Base-by-base conservation (phyloP, 2,888 invertebrate species). In the Spisula solida region DNA sequence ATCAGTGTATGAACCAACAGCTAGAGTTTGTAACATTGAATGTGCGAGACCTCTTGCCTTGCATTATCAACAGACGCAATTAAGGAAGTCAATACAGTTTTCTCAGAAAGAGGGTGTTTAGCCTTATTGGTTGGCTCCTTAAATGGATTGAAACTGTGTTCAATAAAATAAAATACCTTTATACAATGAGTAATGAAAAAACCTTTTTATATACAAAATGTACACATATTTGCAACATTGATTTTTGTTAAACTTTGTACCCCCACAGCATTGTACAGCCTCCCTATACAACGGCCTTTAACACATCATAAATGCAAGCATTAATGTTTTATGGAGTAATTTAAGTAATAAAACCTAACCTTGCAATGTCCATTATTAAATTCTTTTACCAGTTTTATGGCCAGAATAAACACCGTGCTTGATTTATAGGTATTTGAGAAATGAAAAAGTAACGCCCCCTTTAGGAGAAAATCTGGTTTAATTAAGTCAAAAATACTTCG, bases 351-450 rank as follows among this genome's bases (percentile, higher is more conserved):
- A 25, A 66, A 66, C n/a, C 1, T n/a, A n/a, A 20, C 25, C 60
- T 25, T 66, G 4, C 60, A 25, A 66, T 66, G 25, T 25, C n/a
- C 60, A 66, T 66, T 66, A 66, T 25, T 12, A 66, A 66, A 66
- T 66, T 66, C 60, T 66, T 60, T 66, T 66, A 66, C 60, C 60
- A 8, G 41, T 66, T 66, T 66, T 66, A 25, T 66, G n/a, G 25
- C 60, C n/a, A 8, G n/a, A 25, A 66, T 66, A 25, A 66, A 25
- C n/a, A 2, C n/a, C 8, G 1, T n/a, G 60, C 25, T 25, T 66
- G 60, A 66, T 66, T 66, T 66, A 25, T 66, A n/a, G n/a, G 25
- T n/a, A 66, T 66, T 66, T 25, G 60, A 25, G n/a, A 66, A 66
- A 66, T 25, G 60, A 25, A n/a, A 66, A 66, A 25, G 25, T 2